These are phyloP conservation scores for Cosmia pyralina DNA, from an alignment of 2,888 invertebrate species.

Conservation along the genomic window DNA sequence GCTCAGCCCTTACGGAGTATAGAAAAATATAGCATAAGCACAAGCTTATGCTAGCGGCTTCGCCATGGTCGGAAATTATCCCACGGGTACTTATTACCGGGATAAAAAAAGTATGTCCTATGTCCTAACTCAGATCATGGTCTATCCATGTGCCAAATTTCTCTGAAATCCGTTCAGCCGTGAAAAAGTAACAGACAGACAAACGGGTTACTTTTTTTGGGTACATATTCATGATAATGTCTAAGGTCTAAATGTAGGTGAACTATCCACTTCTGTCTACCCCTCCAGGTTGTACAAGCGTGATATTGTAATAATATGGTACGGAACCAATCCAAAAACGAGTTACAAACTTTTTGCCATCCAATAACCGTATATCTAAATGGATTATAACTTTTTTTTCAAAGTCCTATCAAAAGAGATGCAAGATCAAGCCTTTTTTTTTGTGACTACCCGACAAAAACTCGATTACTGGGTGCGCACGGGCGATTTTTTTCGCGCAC, in stretches of 20 bases:
- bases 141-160: background rate
- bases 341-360: slow-evolving; percentile 30
- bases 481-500: background rate
- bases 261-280: background rate
- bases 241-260: background rate
- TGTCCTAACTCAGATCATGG: background rate
- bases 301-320: background rate
- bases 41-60: background rate
- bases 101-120: background rate
- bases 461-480: slow-evolving; percentile 17
- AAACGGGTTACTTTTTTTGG: too few species aligned
- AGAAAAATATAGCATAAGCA: too few species aligned
- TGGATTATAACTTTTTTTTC: slow-evolving; percentile 41
- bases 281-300: background rate
- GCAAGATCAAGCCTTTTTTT: slow-evolving; percentile 23
- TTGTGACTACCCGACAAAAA: slow-evolving; percentile 45
- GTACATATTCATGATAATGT: too few species aligned
- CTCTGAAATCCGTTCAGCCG: background rate
- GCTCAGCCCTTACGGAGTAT: too few species aligned
- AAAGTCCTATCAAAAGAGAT: slow-evolving; percentile 21
- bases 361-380: slow-evolving; percentile 41
- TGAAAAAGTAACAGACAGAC: background rate
- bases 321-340: slow-evolving; percentile 16
- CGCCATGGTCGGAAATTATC: background rate
- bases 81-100: background rate